Evolutionary conservation across 2,113 vertebrate genomes (phyloP), one percentile per base, ranked within the genome.

Genomic region (Nestor notabilis): DNA sequence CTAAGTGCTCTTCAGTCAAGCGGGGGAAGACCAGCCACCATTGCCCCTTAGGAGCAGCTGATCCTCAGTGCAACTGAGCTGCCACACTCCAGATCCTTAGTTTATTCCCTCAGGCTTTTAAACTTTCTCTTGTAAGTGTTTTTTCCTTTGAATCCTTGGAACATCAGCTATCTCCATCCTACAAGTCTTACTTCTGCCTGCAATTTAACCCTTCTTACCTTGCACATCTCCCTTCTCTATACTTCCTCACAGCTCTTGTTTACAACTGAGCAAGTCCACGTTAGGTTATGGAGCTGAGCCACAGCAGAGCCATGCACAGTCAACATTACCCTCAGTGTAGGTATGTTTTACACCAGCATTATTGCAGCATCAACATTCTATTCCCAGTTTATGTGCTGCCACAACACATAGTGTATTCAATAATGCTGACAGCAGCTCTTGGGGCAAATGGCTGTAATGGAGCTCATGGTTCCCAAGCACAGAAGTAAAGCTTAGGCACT

Each of bases 231-330:
- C 29, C 31, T 50, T 43, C 47, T 43, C 70, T 33, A 29, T 49
- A 17, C 24, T 70, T 66, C 37, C 10, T 64, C 3, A 1, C n/a
- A 43, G 49, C 37, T 85, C 65, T 56, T 83, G 2, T 39, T 74
- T 61, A 75, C 17, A 86, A 6, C 61, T 25, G 27, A 70, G 33
- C 33, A 29, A 82, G 19, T 31, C 31, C 18, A 16, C 3, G 0
- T 14, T 39, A 83, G n/a, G 61, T 70, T 61, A 28, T 0, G 0
- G 37, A 55, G 29, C 61, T 61, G 41, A 79, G 41, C 56, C 46
- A 19, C 5, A 56, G 60, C 60, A 65, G 39, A 78, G 20, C 55
- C 17, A n/a, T 0, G 0, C 6, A n/a, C 17, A 77, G 2, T 17
- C 60, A 70, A 61, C 77, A 78, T 4, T 1, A 49, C 69, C 25